Conservation (phyloP, 2,888 invertebrate species). For the Cerastoderma edule region DNA sequence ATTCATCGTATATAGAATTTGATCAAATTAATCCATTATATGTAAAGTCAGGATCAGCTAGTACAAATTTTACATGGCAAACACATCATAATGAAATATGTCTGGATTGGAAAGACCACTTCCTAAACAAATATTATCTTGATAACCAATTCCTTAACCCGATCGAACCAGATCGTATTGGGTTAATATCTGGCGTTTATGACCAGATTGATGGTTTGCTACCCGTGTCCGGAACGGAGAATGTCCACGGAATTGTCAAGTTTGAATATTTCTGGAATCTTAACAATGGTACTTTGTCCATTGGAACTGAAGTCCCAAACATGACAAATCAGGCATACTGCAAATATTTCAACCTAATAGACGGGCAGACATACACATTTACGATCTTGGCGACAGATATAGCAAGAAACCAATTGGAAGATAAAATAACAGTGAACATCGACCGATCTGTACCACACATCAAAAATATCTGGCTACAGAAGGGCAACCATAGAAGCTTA, state of each 20-base stretch:
- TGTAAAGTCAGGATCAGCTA: conserved; percentile 40
- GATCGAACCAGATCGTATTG: conserved; percentile 38
- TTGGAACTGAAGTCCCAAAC: conserved; percentile 24
- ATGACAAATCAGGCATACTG: conserved; percentile 48
- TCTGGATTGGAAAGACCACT: conserved; percentile 50
- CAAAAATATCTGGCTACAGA: conserved; percentile 54
- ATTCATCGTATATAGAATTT: conserved; percentile 30
- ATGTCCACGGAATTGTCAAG: conserved; percentile 54
- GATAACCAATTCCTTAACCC: conserved; percentile 43
- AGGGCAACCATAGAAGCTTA: conserved; percentile 43
- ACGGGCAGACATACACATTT: conserved; percentile 56
- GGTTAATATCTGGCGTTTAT: conserved; percentile 47
- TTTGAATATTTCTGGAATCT: conserved; percentile 38
- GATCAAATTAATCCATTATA: conserved; percentile 20
- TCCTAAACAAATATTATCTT: conserved; percentile 45
- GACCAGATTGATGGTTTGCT: conserved; percentile 60
- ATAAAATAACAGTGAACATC: conserved; percentile 50
- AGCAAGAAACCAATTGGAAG: conserved; percentile 46
- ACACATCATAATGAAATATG: conserved; percentile 51
- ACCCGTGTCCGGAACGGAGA: conserved; percentile 57
- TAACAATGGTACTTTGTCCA: neutral
- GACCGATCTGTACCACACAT: conserved; percentile 62
- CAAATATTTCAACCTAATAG: conserved; percentile 30
- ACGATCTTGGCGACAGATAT: conserved; percentile 58
- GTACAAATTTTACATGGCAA: conserved; percentile 58